phyloP scores from a whole-genome alignment of 2,797 vertebrate genomes.

The Decapterus maruadsi region DNA sequence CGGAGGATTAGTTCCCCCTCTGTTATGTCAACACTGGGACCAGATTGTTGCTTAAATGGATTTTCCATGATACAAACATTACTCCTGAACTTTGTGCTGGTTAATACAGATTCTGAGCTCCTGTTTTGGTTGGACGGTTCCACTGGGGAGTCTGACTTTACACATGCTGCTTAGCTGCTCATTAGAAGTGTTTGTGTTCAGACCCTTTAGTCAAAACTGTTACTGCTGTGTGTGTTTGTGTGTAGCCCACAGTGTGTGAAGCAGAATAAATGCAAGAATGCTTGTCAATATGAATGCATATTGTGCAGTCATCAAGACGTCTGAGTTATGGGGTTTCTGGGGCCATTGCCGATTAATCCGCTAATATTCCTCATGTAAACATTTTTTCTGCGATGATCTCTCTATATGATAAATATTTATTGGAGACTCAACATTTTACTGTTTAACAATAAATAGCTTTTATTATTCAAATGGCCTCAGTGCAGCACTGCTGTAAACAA shows the following conservation, averaged over 20 bases:
- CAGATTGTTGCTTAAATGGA: slow-evolving; percentile 40
- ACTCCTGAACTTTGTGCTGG: slow-evolving; percentile 5
- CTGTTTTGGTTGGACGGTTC: background rate
- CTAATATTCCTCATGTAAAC: too few relatives aligned
- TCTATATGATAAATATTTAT: too few relatives aligned
- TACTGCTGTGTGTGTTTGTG: background rate
- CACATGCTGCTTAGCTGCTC: background rate
- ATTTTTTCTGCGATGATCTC: too few relatives aligned
- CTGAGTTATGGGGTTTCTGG: too few relatives aligned
- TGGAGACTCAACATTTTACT: too few relatives aligned
- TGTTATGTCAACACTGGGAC: slow-evolving; percentile 55
- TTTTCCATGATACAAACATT: slow-evolving; percentile 43
- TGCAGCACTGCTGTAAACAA: too few relatives aligned
- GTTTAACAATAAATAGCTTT: too few relatives aligned
- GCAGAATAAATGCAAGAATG: background rate
- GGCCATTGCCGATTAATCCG: too few relatives aligned
- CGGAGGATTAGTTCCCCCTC: slow-evolving; percentile 46
- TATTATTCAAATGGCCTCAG: too few relatives aligned
- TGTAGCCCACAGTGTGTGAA: background rate
- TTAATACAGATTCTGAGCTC: slow-evolving; percentile 13
- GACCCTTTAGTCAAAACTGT: background rate
- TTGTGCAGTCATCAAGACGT: too few relatives aligned
- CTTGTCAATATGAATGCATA: too few relatives aligned
- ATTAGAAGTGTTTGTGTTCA: too few relatives aligned
- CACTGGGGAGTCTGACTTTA: background rate